These are phyloP conservation scores for Pseudorasbora parva DNA, from an alignment of 2,113 vertebrate species.

Conservation along the genomic window DNA sequence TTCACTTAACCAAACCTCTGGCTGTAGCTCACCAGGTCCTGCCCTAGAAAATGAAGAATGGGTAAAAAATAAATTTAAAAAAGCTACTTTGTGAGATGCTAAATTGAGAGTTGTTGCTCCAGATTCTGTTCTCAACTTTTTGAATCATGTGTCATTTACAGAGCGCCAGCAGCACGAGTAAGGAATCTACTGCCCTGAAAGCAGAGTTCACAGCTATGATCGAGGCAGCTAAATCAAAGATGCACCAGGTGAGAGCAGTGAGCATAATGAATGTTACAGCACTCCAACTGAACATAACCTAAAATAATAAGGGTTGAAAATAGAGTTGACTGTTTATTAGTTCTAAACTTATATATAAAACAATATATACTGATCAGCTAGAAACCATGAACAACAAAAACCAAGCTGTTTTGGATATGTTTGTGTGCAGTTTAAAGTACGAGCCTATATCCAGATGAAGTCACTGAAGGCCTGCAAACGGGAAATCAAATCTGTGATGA, in stretches of 20 bases:
- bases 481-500: conserved; percentile 99
- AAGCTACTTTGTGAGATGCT: background rate
- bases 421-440: conserved; percentile 90
- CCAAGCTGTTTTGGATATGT: background rate
- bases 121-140: background rate
- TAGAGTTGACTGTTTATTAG: background rate
- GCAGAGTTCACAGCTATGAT: conserved; percentile 85
- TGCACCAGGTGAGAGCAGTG: conserved; percentile 86
- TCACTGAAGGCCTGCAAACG: conserved; percentile 97
- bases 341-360: background rate
- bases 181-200: conserved; percentile 85
- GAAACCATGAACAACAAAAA: background rate
- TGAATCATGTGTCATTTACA: conserved; percentile 62
- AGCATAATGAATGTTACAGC: background rate
- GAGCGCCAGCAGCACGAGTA: conserved; percentile 81
- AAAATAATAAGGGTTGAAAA: background rate
- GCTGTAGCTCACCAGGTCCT: background rate
- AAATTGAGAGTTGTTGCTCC: background rate
- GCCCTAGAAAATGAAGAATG: background rate
- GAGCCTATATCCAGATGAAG: conserved; percentile 98
- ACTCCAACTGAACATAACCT: background rate
- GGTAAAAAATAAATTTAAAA: background rate
- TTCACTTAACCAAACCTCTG: background rate
- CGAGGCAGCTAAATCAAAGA: conserved; percentile 93
- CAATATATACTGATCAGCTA: background rate